phyloP scores from a whole-genome alignment of 2,888 invertebrate species.

The Erannis defoliaria region DNA sequence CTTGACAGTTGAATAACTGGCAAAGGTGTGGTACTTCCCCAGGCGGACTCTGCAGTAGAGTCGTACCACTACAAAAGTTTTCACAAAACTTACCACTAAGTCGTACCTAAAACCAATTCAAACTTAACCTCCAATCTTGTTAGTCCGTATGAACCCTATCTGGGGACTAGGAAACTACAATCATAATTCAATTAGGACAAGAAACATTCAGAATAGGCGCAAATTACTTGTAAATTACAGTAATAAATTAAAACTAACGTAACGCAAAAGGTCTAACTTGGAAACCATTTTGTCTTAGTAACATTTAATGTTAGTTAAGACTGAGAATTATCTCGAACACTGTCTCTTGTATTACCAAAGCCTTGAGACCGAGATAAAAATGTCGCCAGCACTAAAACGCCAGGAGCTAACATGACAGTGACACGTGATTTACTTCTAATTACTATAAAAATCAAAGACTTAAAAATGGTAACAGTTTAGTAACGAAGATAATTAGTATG shows the following conservation, averaged over 20 bases:
- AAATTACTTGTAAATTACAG: slow-evolving; percentile 12
- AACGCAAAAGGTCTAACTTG: slow-evolving; percentile 12
- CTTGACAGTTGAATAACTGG: too few species aligned
- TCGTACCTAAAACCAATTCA: slow-evolving; percentile 4
- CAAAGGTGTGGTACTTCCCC: too few species aligned
- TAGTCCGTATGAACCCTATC: slow-evolving; percentile 7
- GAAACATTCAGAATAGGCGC: slow-evolving; percentile 14
- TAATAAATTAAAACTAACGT: slow-evolving; percentile 22
- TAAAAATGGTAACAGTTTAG: too few species aligned
- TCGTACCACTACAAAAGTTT: neutral
- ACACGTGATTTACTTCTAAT: too few species aligned
- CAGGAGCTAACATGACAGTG: too few species aligned
- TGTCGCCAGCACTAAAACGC: neutral
- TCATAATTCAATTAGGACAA: slow-evolving; percentile 18
- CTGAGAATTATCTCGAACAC: neutral
- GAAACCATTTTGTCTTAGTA: slow-evolving; percentile 6
- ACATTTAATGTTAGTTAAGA: slow-evolving; percentile 3
- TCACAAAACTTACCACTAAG: neutral
- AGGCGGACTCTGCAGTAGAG: too few species aligned
- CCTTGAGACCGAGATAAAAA: neutral
- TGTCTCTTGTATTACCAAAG: neutral
- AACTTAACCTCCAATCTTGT: slow-evolving; percentile 7
- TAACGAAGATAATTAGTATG: too few species aligned
- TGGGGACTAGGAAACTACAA: slow-evolving; percentile 3
- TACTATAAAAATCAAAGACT: too few species aligned